Base-by-base conservation (phyloP, 2,888 invertebrate genomes). In the Ormyrus nitidulus region DNA sequence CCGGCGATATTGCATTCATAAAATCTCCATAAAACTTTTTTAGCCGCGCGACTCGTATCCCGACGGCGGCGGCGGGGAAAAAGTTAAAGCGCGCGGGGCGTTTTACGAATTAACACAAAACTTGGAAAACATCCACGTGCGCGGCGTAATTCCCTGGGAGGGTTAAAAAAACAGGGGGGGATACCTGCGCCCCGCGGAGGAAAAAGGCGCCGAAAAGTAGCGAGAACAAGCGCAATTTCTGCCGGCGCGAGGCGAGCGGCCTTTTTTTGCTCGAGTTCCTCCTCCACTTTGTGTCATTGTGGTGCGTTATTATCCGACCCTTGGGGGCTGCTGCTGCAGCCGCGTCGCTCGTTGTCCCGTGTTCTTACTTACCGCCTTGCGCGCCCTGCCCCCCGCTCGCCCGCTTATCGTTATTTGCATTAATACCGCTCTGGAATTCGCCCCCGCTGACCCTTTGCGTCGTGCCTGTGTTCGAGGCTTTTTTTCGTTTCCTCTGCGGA, bases 391-490 rank as follows among this genome's bases (percentile, higher is more conserved):
- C 13, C 58, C 53, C 65, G n/a, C 77, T 77, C 56, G 64, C 70
- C 70, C 70, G 64, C 70, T 77, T 77, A 77, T 70, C 77, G 70
- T 77, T 77, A 77, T 77, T 77, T 70, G 70, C 77, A 64, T 77
- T 77, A 70, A 77, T 77, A 70, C 77, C 64, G 48, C 19, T 10
- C 53, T 62, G 6, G 61, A 34, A 34, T 34, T 34, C 68, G 54
- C 53, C 11, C 9, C 44, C 9, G 34, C 58, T 72, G 34, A 54
- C 54, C 44, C 13, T 34, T 13, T 46, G 8, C 48, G 34, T 34
- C 34, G 34, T 34, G 34, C 34, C 34, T 34, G 34, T 4, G 34
- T 4, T 2, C 0, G 34, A 34, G 34, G 34, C 4, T 34, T 34
- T 2, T 4, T 34, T 34, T 34, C 34, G 2, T 19, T 19, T 19